These are phyloP conservation scores for Azemiops feae DNA, from an alignment of 2,113 vertebrate species.

Conservation along the genomic window DNA sequence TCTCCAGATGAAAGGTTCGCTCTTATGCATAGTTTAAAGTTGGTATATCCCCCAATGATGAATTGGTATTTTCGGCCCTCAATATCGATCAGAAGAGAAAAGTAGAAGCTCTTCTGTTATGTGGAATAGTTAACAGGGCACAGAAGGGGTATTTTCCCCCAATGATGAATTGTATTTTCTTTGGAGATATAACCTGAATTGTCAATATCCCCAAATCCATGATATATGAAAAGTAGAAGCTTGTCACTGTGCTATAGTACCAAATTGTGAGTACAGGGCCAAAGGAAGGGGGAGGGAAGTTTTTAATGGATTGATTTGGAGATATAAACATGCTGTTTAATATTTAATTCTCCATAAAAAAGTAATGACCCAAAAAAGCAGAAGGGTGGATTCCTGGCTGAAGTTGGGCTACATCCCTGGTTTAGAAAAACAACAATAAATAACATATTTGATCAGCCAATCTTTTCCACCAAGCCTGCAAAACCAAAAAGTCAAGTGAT, in stretches of 20 bases:
- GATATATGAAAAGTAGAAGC: not conserved
- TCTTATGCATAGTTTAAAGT: slow-evolving; percentile 14
- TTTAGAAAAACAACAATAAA: slow-evolving; percentile 22
- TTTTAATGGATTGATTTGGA: not conserved
- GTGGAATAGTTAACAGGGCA: too few species aligned
- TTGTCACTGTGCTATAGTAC: not conserved
- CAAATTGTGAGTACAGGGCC: not conserved
- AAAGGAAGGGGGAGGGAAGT: not conserved
- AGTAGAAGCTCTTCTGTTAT: too few species aligned
- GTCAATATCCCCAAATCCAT: too few species aligned
- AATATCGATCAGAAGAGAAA: too few species aligned
- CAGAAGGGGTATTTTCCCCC: too few species aligned
- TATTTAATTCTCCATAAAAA: slow-evolving; percentile 9
- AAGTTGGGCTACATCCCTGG: slow-evolving; percentile 11
- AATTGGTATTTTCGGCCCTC: too few species aligned
- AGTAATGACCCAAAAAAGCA: too few species aligned
- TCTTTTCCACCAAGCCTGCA: not conserved
- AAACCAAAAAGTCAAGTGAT: not conserved
- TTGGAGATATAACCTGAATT: too few species aligned
- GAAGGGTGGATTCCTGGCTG: slow-evolving; percentile 8
- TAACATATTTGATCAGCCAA: not conserved
- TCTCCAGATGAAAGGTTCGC: not conserved
- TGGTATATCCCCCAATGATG: too few species aligned
- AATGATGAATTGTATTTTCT: slow-evolving; percentile 4
- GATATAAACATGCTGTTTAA: slow-evolving; percentile 24